A percentile compares a stretch with the other conserved stretches of the same genome.
Conservation (phyloP, 2,888 invertebrate species). For the Rhamnusium bicolor region DNA sequence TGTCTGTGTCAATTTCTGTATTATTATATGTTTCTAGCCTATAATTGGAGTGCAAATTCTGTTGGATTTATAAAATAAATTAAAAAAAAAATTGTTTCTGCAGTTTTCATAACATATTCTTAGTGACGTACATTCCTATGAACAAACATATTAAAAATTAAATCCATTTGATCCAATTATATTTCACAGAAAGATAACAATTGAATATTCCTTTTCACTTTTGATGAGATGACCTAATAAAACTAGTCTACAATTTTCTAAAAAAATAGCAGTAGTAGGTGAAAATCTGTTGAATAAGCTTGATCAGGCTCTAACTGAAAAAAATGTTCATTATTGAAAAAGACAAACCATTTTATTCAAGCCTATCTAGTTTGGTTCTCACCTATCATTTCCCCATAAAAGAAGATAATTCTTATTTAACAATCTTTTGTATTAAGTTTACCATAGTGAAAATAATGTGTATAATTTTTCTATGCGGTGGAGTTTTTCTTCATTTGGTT, state of each 20-base stretch:
- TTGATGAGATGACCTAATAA: background rate
- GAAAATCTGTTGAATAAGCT: background rate
- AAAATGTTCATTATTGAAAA: background rate
- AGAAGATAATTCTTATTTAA: background rate
- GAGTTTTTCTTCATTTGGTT: background rate
- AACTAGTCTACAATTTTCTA: background rate
- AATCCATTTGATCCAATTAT: background rate
- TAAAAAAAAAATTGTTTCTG: too few species aligned
- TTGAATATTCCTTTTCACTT: background rate
- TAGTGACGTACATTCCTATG: too few species aligned
- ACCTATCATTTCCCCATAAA: background rate
- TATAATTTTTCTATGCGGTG: background rate
- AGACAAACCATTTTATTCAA: background rate
- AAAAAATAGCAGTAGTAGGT: background rate
- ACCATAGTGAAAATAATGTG: background rate
- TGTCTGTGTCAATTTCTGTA: too few species aligned
- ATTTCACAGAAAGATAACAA: background rate
- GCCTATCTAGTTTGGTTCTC: background rate
- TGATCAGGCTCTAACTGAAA: background rate
- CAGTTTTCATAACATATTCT: too few species aligned
- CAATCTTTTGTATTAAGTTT: background rate
- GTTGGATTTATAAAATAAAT: too few species aligned
- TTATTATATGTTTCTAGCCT: too few species aligned
- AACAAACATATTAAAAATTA: background rate
- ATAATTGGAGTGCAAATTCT: too few species aligned